These are phyloP conservation scores for Aplocera efformata DNA, from an alignment of 2,888 invertebrate genomes.

Conservation along the genomic window DNA sequence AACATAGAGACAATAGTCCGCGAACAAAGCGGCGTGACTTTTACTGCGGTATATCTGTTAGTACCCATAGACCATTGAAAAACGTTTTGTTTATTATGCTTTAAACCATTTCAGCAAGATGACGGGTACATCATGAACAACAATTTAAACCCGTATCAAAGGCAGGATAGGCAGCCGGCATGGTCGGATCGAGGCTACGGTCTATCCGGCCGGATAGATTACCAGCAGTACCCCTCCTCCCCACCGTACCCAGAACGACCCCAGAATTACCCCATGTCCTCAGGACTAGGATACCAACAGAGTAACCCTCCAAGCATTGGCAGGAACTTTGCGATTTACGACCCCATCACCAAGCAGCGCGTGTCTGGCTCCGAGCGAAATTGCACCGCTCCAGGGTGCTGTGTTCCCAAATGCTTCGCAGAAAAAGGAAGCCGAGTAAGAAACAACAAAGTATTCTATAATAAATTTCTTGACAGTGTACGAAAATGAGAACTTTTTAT, in stretches of 20 bases:
- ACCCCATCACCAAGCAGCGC: constrained; percentile 63
- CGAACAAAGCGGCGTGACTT: too few relatives aligned
- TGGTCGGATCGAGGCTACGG: constrained; percentile 28
- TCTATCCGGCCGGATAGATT: too few relatives aligned
- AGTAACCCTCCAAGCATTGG: constrained; percentile 30
- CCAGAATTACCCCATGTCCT: constrained; percentile 19
- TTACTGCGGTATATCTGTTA: too few relatives aligned
- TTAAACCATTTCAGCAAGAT: constrained; percentile 12
- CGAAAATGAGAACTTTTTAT: not conserved
- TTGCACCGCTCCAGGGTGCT: constrained; percentile 85
- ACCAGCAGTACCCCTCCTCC: too few relatives aligned
- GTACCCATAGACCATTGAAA: too few relatives aligned
- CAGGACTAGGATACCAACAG: too few relatives aligned
- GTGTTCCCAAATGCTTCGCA: constrained; percentile 92
- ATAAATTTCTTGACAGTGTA: too few relatives aligned
- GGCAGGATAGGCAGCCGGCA: constrained; percentile 4
- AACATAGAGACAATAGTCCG: too few relatives aligned
- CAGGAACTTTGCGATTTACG: constrained; percentile 55
- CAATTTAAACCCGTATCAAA: constrained; percentile 4
- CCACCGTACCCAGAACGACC: too few relatives aligned
- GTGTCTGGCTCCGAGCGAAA: constrained; percentile 72
- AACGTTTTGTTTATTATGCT: too few relatives aligned
- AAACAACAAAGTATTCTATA: too few relatives aligned
- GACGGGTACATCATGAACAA: constrained; percentile 8
- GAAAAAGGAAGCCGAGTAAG: constrained; percentile 91